A percentile compares a stretch with the other conserved stretches of the same genome.
phyloP scores from a whole-genome alignment of 2,797 vertebrate species.

The Galagoides demidoff region DNA sequence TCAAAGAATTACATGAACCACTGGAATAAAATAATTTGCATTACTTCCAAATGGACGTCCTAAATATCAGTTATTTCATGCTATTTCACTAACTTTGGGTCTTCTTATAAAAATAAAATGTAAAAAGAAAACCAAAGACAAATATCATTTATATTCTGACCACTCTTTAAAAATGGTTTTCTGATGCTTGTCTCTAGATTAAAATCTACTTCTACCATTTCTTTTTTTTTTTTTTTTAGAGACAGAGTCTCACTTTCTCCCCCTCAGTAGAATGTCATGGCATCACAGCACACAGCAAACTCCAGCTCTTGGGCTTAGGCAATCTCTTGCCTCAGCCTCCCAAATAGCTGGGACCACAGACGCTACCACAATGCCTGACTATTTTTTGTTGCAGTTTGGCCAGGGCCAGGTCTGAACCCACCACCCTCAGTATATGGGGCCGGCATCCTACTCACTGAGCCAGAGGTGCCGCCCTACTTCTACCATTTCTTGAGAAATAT shows the following conservation, averaged over 20 bases:
- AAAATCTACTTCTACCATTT: background rate
- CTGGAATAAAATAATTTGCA: slow-evolving; percentile 26
- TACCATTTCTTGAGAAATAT: slow-evolving; percentile 45
- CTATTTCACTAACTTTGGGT: slow-evolving; percentile 1
- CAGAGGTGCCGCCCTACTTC: background rate
- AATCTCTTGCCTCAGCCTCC: too few species aligned
- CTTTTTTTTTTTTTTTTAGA: too few species aligned
- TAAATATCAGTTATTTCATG: slow-evolving; percentile 50
- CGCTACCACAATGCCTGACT: too few species aligned
- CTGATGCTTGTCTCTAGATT: background rate
- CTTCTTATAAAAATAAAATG: slow-evolving; percentile 50
- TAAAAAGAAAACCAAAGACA: background rate
- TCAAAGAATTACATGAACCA: slow-evolving; percentile 14
- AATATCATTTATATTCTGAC: background rate
- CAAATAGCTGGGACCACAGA: too few species aligned
- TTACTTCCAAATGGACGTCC: slow-evolving; percentile 17
- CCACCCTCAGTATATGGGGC: too few species aligned
- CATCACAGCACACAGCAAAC: too few species aligned
- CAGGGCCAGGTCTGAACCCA: too few species aligned
- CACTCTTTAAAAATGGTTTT: background rate
- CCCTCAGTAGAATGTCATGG: too few species aligned
- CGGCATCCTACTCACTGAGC: too few species aligned
- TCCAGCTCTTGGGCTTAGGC: too few species aligned
- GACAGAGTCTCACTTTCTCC: too few species aligned
- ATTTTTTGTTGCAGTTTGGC: too few species aligned